Evolutionary conservation across 2,888 invertebrate genomes (phyloP).

Genomic region (Drosophila setosimentum): DNA sequence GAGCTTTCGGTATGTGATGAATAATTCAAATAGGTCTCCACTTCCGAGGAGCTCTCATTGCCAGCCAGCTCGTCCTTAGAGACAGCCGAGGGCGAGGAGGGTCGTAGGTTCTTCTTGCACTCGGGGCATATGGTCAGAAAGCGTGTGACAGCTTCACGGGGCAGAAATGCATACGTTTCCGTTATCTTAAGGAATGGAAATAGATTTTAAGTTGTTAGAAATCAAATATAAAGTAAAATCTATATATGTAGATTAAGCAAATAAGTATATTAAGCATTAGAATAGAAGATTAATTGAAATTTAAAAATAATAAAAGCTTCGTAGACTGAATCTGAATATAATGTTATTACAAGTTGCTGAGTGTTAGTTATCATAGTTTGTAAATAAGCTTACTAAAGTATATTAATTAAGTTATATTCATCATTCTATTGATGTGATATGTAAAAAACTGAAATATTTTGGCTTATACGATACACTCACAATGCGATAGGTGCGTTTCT

Average conservation of each 20-base stretch:
- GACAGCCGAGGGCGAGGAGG: slow-evolving; percentile 81
- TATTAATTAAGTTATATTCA: not conserved
- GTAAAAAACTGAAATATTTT: not conserved
- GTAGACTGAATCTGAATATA: not conserved
- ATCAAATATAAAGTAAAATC: not conserved
- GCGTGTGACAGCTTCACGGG: slow-evolving; percentile 97
- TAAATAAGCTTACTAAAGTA: not conserved
- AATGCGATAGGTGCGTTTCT: slow-evolving; percentile 97
- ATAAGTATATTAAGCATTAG: not conserved
- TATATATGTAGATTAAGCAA: not conserved
- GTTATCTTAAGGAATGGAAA: slow-evolving; percentile 89
- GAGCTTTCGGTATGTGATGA: slow-evolving; percentile 84
- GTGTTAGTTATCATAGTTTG: not conserved
- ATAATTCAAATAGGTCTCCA: slow-evolving; percentile 81
- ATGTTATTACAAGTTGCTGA: not conserved
- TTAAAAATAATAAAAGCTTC: not conserved
- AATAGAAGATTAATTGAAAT: not conserved
- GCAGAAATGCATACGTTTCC: slow-evolving; percentile 97
- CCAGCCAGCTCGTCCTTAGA: slow-evolving; percentile 79
- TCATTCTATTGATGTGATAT: not conserved
- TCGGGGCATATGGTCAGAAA: slow-evolving; percentile 97
- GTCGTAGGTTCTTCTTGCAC: slow-evolving; percentile 87
- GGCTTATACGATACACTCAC: slow-evolving; percentile 86
- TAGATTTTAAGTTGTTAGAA: not conserved
- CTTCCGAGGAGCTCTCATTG: slow-evolving; percentile 84